phyloP scores from a whole-genome alignment of 1,140 invertebrate genomes.

The Parapsyche elsis region DNA sequence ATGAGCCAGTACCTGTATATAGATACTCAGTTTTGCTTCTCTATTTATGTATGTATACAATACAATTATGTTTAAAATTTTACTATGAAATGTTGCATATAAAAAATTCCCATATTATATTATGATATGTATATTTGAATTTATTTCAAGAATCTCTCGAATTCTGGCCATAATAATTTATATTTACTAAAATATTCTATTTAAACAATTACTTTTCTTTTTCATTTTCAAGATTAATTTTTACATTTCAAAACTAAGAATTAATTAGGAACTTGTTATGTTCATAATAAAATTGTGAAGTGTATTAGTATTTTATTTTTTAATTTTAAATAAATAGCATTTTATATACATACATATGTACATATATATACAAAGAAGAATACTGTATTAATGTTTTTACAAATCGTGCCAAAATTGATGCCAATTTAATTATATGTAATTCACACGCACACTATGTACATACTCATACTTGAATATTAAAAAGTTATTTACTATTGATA shows the following conservation, averaged over 20 bases:
- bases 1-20: constrained; percentile 65
- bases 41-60: background rate
- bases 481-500: constrained; percentile 53
- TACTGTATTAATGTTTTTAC: no score
- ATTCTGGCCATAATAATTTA: background rate
- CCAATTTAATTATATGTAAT: no score
- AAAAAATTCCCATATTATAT: background rate
- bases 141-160: background rate
- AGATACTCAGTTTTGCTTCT: constrained; percentile 60
- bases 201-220: no score
- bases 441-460: constrained; percentile 62
- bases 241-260: background rate
- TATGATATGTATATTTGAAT: background rate
- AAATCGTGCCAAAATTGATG: no score
- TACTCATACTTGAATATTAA: constrained; percentile 48
- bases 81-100: background rate
- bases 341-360: no score
- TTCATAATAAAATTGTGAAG: no score
- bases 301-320: no score
- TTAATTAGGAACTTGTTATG: constrained; percentile 83
- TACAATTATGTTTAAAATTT: background rate
- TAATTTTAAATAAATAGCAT: no score
- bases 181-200: background rate
- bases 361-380: no score
- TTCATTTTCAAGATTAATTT: no score